Conservation (phyloP, 2,888 invertebrate genomes). For the Agrotis exclamationis region DNA sequence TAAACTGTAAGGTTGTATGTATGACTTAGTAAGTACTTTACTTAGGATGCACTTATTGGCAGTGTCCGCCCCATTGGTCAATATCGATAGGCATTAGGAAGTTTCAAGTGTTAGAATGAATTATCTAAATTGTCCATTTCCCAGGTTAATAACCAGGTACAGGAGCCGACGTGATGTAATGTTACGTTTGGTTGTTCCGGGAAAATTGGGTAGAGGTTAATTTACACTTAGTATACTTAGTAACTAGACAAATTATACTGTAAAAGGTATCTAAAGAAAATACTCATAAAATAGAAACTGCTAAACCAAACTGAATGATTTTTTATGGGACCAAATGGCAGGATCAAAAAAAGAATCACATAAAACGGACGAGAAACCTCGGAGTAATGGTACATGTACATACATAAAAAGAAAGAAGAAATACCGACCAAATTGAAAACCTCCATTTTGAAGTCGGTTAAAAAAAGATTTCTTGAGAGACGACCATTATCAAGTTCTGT, state of each 20-base stretch:
- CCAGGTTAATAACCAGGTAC: slow-evolving; percentile 14
- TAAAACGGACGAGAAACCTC: no score
- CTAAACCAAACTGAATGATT: no score
- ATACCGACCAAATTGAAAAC: no score
- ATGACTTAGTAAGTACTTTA: slow-evolving; percentile 18
- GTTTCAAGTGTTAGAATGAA: slow-evolving; percentile 41
- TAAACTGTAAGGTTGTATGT: slow-evolving; percentile 2
- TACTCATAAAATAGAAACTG: no score
- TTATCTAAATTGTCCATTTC: slow-evolving; percentile 31
- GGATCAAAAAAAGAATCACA: no score
- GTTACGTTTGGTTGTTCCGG: neutral
- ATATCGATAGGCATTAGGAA: slow-evolving; percentile 37
- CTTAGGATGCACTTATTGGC: slow-evolving; percentile 24
- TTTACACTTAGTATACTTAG: neutral
- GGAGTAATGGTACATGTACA: no score
- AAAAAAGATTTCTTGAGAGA: no score
- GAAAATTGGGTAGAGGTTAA: neutral
- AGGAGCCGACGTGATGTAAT: slow-evolving; percentile 9
- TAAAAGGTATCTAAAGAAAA: neutral
- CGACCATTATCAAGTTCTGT: no score
- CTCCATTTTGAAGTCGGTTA: no score
- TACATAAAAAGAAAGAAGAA: no score
- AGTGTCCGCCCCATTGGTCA: slow-evolving; percentile 42
- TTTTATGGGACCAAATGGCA: no score
- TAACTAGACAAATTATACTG: neutral